Percentiles rank a stretch among this genome's conserved stretches.
Evolutionary conservation across 2,113 vertebrate genomes (phyloP).

Genomic region (Zapornia atra): DNA sequence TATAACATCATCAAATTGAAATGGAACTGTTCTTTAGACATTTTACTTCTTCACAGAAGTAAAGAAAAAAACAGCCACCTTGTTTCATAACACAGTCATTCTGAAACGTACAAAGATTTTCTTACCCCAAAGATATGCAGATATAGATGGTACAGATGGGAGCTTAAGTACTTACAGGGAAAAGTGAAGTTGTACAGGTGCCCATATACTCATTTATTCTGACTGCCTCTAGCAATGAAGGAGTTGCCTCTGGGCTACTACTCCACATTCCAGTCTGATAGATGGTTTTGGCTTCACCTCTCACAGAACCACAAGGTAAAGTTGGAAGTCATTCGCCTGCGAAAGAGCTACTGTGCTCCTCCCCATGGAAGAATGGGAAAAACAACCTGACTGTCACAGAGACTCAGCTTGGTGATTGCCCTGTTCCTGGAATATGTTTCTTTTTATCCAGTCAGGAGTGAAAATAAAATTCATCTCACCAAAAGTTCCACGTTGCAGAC

Average conservation of each 20-base stretch:
- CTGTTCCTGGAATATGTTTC: background rate
- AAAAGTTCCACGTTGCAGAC: background rate
- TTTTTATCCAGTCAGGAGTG: background rate
- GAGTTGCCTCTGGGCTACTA: background rate
- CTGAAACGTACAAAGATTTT: background rate
- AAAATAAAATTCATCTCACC: background rate
- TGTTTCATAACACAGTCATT: background rate
- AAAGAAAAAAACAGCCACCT: background rate
- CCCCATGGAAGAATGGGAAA: background rate
- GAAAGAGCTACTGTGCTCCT: background rate
- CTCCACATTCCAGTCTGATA: background rate
- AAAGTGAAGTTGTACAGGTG: background rate
- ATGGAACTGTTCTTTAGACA: background rate
- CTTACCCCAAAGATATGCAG: background rate
- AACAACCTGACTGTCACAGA: background rate
- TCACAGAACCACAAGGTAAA: background rate
- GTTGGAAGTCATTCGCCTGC: background rate
- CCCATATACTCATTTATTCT: background rate
- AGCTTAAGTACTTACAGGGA: background rate
- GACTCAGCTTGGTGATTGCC: background rate
- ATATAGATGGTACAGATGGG: background rate
- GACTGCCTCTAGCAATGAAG: background rate
- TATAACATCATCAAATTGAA: background rate
- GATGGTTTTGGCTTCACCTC: background rate
- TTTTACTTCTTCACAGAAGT: background rate